Evolutionary conservation across 2,113 vertebrate genomes (phyloP).

Genomic region (Castor canadensis): DNA sequence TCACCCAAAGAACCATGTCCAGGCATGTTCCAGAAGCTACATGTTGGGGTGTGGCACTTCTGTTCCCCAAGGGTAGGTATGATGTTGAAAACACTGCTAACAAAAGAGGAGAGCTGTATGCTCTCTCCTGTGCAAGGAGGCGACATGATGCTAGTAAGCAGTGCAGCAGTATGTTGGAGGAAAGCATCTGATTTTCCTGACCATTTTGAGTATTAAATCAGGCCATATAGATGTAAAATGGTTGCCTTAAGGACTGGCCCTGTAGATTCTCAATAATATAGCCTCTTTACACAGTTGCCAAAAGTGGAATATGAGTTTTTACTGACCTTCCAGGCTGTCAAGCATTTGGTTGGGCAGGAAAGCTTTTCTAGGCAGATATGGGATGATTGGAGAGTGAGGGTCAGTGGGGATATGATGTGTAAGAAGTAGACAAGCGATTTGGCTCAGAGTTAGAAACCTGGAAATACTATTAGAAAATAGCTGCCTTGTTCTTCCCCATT

Average conservation of each 20-base stretch:
- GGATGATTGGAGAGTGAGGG: not conserved
- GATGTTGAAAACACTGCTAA: not conserved
- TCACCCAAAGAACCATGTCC: not conserved
- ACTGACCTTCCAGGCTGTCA: not conserved
- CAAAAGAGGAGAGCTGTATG: too few species aligned
- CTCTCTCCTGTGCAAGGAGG: not conserved
- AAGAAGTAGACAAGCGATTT: not conserved
- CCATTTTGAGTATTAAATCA: not conserved
- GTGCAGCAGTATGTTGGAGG: not conserved
- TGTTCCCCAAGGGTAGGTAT: not conserved
- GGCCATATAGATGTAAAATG: not conserved
- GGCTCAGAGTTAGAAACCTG: not conserved
- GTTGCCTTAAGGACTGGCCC: not conserved
- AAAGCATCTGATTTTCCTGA: not conserved
- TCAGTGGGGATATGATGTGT: not conserved
- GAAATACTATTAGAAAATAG: constrained; percentile 26
- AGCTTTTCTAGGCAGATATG: not conserved
- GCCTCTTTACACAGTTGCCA: not conserved
- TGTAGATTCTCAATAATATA: not conserved
- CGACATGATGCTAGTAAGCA: not conserved
- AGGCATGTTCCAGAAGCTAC: not conserved
- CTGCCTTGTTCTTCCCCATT: not conserved
- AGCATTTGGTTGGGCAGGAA: not conserved
- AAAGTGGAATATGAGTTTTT: not conserved
- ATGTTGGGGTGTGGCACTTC: not conserved